Evolutionary conservation across 1,140 invertebrate genomes (phyloP).

Genomic region (Sinella curviseta): DNA sequence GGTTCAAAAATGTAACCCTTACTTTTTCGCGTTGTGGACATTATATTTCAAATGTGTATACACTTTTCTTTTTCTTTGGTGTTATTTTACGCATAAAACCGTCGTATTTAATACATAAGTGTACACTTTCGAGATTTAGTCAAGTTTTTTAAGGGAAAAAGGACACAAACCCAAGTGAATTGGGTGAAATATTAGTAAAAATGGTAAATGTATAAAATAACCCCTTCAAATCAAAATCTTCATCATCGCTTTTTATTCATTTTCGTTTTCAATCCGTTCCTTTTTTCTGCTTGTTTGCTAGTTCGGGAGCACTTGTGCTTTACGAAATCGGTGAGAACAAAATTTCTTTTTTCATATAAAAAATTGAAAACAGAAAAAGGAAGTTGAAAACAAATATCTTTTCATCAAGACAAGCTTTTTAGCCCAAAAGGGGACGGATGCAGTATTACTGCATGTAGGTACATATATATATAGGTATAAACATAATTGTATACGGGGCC

Average conservation of each 20-base stretch:
- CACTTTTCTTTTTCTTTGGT: background rate
- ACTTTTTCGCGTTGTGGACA: background rate
- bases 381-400: constrained; percentile 48
- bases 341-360: constrained; percentile 8
- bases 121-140: too few relatives aligned
- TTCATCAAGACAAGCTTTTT: constrained; percentile 16
- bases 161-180: background rate
- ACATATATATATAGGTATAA: too few relatives aligned
- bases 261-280: background rate
- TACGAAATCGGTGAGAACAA: background rate
- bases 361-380: constrained; percentile 25
- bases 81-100: background rate
- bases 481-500: background rate
- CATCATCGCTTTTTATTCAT: background rate
- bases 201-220: background rate
- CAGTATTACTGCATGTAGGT: background rate
- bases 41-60: background rate
- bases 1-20: background rate
- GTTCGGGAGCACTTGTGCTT: background rate
- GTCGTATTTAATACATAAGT: too few relatives aligned
- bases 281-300: background rate
- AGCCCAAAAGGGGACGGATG: constrained; percentile 7
- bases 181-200: background rate
- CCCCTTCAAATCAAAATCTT: constrained; percentile 17
- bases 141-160: constrained; percentile 16